Conservation (phyloP, 2,113 vertebrate species). For the Chaenocephalus aceratus region DNA sequence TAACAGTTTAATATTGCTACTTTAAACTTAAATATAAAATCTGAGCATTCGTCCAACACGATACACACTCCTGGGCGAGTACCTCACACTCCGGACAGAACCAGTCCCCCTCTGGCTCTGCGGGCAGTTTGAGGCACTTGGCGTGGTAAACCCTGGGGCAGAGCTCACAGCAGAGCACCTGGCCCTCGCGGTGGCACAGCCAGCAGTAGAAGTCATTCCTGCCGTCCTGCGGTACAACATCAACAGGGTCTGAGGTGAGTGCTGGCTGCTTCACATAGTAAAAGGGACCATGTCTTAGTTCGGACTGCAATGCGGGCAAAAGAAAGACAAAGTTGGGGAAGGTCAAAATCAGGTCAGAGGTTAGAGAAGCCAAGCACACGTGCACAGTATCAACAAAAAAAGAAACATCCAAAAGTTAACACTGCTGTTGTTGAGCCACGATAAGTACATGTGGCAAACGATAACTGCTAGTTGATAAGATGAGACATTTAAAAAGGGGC, state of each 20-base stretch:
- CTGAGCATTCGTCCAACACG: not conserved
- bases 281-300: slow-evolving; percentile 99
- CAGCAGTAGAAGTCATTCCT: slow-evolving; percentile 99
- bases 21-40: no score
- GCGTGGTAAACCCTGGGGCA: slow-evolving; percentile 99
- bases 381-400: slow-evolving; percentile 36
- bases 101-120: slow-evolving; percentile 99
- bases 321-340: slow-evolving; percentile 88
- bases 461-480: not conserved
- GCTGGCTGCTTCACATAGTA: slow-evolving; percentile 99
- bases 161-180: slow-evolving; percentile 99
- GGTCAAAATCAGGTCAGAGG: slow-evolving; percentile 87
- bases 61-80: slow-evolving; percentile 87
- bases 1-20: no score
- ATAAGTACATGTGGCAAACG: not conserved
- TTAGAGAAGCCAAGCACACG: slow-evolving; percentile 65
- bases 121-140: slow-evolving; percentile 99
- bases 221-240: slow-evolving; percentile 99
- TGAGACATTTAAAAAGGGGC: not conserved
- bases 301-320: slow-evolving; percentile 99
- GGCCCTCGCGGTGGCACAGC: slow-evolving; percentile 99
- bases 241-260: slow-evolving; percentile 99
- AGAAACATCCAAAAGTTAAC: slow-evolving; percentile 18
- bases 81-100: slow-evolving; percentile 99
- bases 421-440: slow-evolving; percentile 6